Evolutionary conservation across 2,797 vertebrate genomes (phyloP).

Genomic region (Rhinichthys osculus): DNA sequence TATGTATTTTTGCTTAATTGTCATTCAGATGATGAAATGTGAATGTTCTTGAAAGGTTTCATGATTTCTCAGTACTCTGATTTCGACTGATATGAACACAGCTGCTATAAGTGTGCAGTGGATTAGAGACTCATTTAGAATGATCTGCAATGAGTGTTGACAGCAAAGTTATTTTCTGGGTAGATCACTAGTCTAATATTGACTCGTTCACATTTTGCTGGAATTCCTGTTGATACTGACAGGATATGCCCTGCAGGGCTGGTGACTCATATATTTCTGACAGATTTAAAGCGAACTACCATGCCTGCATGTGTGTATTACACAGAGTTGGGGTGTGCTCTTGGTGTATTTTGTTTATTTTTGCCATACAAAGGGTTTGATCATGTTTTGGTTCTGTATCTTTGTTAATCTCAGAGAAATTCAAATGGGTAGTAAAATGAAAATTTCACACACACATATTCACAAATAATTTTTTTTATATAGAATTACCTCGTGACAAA

Average conservation of each 20-base stretch:
- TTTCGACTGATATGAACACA: not conserved
- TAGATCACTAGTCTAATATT: conserved; percentile 30
- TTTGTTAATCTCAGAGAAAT: not conserved
- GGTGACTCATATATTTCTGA: conserved; percentile 28
- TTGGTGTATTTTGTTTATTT: not conserved
- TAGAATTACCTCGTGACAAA: not conserved
- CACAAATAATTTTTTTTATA: not conserved
- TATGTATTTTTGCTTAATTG: too few relatives aligned
- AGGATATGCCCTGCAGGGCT: conserved; percentile 6
- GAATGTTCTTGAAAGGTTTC: not conserved
- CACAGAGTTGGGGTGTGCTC: not conserved
- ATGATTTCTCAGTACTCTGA: not conserved
- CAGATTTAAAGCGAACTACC: conserved; percentile 7
- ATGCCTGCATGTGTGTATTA: not conserved
- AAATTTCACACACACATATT: too few relatives aligned
- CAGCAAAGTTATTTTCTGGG: not conserved
- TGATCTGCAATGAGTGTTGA: conserved; percentile 11
- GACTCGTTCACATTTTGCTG: not conserved
- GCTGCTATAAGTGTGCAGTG: not conserved
- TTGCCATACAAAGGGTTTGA: not conserved
- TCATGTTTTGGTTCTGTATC: not conserved
- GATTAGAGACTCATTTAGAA: not conserved
- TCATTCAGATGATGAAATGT: not conserved
- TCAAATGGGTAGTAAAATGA: not conserved
- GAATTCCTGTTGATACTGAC: not conserved